These are phyloP conservation scores for Agrypnia vestita DNA, from an alignment of 1,140 invertebrate species.

Conservation along the genomic window DNA sequence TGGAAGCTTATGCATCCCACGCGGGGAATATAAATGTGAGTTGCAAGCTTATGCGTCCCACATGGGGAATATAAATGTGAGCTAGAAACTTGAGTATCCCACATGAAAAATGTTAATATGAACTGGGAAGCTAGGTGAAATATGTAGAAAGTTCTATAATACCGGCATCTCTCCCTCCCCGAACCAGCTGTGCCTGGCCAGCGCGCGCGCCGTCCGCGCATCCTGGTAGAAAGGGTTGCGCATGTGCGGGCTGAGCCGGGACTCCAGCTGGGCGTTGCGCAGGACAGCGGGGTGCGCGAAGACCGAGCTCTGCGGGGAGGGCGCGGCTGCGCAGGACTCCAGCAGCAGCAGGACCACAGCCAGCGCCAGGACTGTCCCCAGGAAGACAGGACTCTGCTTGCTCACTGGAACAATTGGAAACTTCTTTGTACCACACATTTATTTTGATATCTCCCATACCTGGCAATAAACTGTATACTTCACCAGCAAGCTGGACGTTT, in stretches of 20 bases:
- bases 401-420: conserved; percentile 6
- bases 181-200: conserved; percentile 74
- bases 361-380: background rate
- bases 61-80: too few species aligned
- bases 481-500: too few species aligned
- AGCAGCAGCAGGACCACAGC: background rate
- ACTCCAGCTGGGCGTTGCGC: conserved; percentile 67
- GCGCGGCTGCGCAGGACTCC: background rate
- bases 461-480: too few species aligned
- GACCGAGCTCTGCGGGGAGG: conserved; percentile 22
- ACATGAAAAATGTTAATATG: too few species aligned
- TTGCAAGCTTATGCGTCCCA: too few species aligned
- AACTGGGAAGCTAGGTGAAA: too few species aligned
- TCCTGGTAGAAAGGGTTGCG: conserved; percentile 66
- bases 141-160: conserved; percentile 27
- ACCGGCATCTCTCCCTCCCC: conserved; percentile 75
- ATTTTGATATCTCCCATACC: too few species aligned
- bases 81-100: too few species aligned
- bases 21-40: too few species aligned
- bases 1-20: too few species aligned
- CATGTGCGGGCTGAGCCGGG: conserved; percentile 67
- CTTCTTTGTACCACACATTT: too few species aligned
- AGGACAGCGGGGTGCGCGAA: conserved; percentile 70
- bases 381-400: background rate
- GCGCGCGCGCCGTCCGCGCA: conserved; percentile 65